Conservation (phyloP, 1,140 invertebrate genomes). For the Drosophila sturtevanti region DNA sequence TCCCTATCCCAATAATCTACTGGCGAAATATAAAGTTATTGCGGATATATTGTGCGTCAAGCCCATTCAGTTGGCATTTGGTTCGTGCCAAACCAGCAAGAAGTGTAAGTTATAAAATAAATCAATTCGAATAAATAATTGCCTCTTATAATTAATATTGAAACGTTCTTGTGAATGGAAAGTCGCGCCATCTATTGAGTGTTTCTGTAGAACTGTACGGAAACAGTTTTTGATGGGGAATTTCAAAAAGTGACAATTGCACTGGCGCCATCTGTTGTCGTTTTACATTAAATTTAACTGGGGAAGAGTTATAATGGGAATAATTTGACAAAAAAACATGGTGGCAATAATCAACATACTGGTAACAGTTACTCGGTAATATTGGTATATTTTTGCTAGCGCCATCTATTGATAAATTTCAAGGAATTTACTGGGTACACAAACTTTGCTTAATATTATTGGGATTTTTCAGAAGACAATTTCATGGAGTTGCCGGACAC, state of each 20-base stretch:
- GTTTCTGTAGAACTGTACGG: too few relatives aligned
- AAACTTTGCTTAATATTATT: too few relatives aligned
- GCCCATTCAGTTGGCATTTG: conserved; percentile 42
- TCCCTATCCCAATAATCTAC: conserved; percentile 30
- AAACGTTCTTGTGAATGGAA: too few relatives aligned
- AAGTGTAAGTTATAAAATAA: background rate
- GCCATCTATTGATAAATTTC: background rate
- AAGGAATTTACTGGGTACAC: too few relatives aligned
- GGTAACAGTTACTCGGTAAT: conserved; percentile 1
- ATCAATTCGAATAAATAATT: too few relatives aligned
- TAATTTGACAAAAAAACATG: background rate
- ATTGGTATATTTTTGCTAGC: background rate
- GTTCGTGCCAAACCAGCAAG: background rate
- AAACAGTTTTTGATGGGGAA: too few relatives aligned
- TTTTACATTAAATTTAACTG: background rate
- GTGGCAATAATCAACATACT: background rate
- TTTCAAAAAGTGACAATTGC: background rate
- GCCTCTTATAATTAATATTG: too few relatives aligned
- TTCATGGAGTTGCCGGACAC: too few relatives aligned
- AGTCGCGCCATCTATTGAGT: too few relatives aligned
- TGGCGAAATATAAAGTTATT: conserved; percentile 34
- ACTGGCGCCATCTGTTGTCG: background rate
- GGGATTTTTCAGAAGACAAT: too few relatives aligned
- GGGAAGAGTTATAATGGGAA: conserved; percentile 1
- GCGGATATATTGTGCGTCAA: conserved; percentile 28